A percentile compares a stretch with the other conserved stretches of the same genome.
These are phyloP conservation scores for Polyommatus iphigenia DNA, from an alignment of 2,888 invertebrate genomes.

Conservation along the genomic window DNA sequence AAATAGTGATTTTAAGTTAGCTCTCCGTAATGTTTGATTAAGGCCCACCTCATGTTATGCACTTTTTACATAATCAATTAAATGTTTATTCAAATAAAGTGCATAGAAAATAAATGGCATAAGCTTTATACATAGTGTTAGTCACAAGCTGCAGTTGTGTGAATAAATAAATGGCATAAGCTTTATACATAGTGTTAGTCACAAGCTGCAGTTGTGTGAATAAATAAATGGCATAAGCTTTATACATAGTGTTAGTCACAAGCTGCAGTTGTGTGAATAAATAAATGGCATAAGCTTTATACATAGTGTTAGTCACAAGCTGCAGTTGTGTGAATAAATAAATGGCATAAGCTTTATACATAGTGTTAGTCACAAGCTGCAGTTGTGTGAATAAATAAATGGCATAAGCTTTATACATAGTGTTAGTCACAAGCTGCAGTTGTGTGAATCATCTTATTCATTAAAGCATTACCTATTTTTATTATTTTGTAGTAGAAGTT, in stretches of 20 bases:
- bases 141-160: conserved; percentile 15
- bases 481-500: not conserved
- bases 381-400: conserved; percentile 32
- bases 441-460: not conserved
- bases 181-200: conserved; percentile 33
- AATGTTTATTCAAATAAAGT: conserved; percentile 1
- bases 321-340: conserved; percentile 31
- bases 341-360: conserved; percentile 33
- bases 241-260: conserved; percentile 32
- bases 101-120: conserved; percentile 32
- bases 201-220: conserved; percentile 14
- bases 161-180: conserved; percentile 32
- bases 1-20: not conserved
- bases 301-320: conserved; percentile 31
- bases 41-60: not conserved
- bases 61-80: not conserved
- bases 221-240: conserved; percentile 33
- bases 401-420: conserved; percentile 33
- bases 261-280: conserved; percentile 25
- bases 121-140: conserved; percentile 33
- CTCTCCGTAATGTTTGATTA: not conserved
- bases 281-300: conserved; percentile 33
- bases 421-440: conserved; percentile 28
- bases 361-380: conserved; percentile 30
- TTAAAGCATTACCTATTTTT: not conserved